Evolutionary conservation across 2,888 invertebrate genomes (phyloP).

Genomic region (Lycaena phlaeas): DNA sequence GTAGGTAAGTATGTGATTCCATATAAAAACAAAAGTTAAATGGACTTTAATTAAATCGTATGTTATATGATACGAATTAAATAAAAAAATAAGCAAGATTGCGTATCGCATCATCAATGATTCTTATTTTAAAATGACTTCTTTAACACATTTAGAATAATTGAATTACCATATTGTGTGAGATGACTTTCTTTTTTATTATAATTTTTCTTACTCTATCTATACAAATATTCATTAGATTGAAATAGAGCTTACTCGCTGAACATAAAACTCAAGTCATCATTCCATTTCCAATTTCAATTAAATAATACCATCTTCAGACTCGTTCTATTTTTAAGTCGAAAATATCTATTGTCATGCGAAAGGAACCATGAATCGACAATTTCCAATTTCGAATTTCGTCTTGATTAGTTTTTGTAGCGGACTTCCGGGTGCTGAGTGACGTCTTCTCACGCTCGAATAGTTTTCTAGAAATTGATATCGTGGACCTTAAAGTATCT

Average conservation of each 20-base stretch:
- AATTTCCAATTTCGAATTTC: conserved; percentile 55
- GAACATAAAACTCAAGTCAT: neutral
- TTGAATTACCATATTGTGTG: conserved; percentile 37
- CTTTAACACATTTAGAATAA: no score
- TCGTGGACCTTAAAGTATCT: conserved; percentile 59
- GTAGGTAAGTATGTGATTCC: no score
- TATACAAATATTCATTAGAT: no score
- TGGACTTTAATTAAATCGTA: no score
- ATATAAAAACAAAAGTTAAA: no score
- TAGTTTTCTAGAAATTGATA: conserved; percentile 65
- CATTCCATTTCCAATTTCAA: conserved; percentile 4
- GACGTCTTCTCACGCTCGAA: conserved; percentile 51
- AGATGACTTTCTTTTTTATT: conserved; percentile 40
- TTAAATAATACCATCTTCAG: conserved; percentile 6
- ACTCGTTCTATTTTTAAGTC: neutral
- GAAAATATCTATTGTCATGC: conserved; percentile 32
- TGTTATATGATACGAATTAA: no score
- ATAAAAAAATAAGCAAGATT: no score
- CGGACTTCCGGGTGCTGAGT: conserved; percentile 60
- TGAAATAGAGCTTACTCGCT: conserved; percentile 7
- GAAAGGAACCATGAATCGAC: conserved; percentile 46
- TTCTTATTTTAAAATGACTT: no score
- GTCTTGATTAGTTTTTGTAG: conserved; percentile 57
- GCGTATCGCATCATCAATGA: no score
- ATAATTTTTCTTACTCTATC: no score